phyloP scores from a whole-genome alignment of 2,797 vertebrate genomes.

The Melanotaenia trifasciata region DNA sequence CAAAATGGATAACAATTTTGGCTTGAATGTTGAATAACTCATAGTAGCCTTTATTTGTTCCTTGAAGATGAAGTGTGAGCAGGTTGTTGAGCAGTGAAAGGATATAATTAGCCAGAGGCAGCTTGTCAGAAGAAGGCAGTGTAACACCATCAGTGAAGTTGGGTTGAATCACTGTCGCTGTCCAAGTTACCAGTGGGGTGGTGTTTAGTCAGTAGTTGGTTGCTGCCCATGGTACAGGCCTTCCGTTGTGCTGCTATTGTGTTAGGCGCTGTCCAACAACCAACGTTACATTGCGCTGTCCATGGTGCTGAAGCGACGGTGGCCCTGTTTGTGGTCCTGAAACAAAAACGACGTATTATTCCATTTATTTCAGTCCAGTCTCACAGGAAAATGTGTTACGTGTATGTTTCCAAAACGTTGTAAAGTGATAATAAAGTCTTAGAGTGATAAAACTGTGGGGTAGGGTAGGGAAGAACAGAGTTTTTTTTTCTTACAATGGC shows the following conservation, averaged over 20 bases:
- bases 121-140: not conserved
- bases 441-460: no score
- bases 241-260: not conserved
- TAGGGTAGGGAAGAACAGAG: no score
- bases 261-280: not conserved
- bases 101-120: constrained; percentile 1
- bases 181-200: not conserved
- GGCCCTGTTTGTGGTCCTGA: constrained; percentile 1
- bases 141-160: not conserved
- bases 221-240: not conserved
- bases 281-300: not conserved
- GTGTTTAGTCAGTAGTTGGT: no score
- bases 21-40: no score
- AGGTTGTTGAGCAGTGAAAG: constrained; percentile 23
- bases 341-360: not conserved
- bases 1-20: constrained; percentile 1
- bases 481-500: no score
- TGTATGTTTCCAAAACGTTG: no score
- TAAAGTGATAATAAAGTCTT: no score
- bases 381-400: no score
- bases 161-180: not conserved
- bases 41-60: no score
- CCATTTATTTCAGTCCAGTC: no score
- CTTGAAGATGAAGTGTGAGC: not conserved
- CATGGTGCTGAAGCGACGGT: constrained; percentile 5